These are phyloP conservation scores for Stenichneumon culpator DNA, from an alignment of 2,888 invertebrate species.

Conservation along the genomic window DNA sequence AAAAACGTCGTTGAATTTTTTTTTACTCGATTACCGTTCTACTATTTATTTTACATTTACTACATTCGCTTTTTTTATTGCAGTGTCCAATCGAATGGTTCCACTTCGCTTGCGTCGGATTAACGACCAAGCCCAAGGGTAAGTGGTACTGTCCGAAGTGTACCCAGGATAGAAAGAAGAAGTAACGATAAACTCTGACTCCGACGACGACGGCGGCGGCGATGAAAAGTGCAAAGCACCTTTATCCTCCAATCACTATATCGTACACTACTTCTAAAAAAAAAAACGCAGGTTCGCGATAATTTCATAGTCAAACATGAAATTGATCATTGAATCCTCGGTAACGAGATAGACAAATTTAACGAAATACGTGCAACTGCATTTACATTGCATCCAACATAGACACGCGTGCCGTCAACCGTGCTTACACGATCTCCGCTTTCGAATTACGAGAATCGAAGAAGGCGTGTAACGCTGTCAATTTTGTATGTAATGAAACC, in stretches of 20 bases:
- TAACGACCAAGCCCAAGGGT: conserved; percentile 96
- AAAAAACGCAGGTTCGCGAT: conserved; percentile 57
- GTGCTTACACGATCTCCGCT: conserved; percentile 12
- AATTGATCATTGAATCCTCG: conserved; percentile 51
- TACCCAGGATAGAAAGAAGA: conserved; percentile 86
- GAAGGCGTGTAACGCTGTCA: conserved; percentile 48
- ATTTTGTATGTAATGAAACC: conserved; percentile 75
- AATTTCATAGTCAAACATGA: conserved; percentile 73
- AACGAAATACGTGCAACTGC: conserved; percentile 64
- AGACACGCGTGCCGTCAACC: conserved; percentile 52
- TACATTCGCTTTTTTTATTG: conserved; percentile 75
- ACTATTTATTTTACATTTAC: not conserved
- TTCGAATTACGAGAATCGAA: not conserved
- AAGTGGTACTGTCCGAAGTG: conserved; percentile 94
- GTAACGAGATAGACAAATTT: conserved; percentile 63
- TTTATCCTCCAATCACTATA: conserved; percentile 53
- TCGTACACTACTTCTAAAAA: conserved; percentile 63
- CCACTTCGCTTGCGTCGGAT: conserved; percentile 97
- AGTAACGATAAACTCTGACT: conserved; percentile 77
- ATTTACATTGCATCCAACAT: conserved; percentile 74
- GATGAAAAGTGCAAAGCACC: conserved; percentile 62
- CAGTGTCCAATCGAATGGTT: conserved; percentile 97
- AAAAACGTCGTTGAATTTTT: too few species aligned
- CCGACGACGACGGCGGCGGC: conserved; percentile 38
- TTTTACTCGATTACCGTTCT: too few species aligned